Percentiles rank a stretch among this genome's conserved stretches.
These are phyloP conservation scores for Steromphala cineraria DNA, from an alignment of 2,888 invertebrate species.

Conservation along the genomic window DNA sequence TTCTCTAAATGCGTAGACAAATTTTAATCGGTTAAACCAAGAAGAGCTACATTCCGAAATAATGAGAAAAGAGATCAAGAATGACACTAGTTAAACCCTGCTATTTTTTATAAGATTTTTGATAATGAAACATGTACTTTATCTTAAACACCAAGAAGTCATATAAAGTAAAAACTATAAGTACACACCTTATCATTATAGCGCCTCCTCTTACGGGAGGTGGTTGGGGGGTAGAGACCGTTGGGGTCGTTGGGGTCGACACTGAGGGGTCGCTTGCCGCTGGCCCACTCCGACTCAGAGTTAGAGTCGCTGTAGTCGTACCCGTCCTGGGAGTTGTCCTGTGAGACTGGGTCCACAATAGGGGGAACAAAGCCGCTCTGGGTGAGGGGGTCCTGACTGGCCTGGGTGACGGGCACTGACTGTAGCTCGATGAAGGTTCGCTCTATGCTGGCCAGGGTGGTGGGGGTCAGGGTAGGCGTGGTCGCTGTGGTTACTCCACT, in stretches of 20 bases:
- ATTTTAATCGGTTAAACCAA: background rate
- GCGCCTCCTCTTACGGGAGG: conserved; percentile 21
- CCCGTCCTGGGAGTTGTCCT: conserved; percentile 51
- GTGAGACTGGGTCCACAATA: conserved; percentile 57
- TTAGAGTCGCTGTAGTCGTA: conserved; percentile 51
- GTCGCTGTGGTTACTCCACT: conserved; percentile 91
- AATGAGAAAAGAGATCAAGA: no score
- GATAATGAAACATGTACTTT: background rate
- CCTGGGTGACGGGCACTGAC: conserved; percentile 77
- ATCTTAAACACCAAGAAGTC: no score
- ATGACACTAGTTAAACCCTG: no score
- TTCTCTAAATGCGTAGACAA: conserved; percentile 71
- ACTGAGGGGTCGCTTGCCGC: conserved; percentile 44
- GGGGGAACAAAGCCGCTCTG: conserved; percentile 97
- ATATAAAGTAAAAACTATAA: no score
- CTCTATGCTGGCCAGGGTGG: conserved; percentile 92
- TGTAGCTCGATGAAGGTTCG: conserved; percentile 92
- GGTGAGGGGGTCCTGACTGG: conserved; percentile 54
- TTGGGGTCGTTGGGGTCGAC: background rate
- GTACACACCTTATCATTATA: conserved; percentile 26
- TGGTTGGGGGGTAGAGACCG: background rate
- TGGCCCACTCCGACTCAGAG: conserved; percentile 55
- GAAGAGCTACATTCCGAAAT: background rate
- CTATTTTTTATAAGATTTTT: background rate
- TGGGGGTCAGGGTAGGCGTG: conserved; percentile 94